These are phyloP conservation scores for Rhinoptilus africanus DNA, from an alignment of 2,113 vertebrate genomes.

Conservation along the genomic window DNA sequence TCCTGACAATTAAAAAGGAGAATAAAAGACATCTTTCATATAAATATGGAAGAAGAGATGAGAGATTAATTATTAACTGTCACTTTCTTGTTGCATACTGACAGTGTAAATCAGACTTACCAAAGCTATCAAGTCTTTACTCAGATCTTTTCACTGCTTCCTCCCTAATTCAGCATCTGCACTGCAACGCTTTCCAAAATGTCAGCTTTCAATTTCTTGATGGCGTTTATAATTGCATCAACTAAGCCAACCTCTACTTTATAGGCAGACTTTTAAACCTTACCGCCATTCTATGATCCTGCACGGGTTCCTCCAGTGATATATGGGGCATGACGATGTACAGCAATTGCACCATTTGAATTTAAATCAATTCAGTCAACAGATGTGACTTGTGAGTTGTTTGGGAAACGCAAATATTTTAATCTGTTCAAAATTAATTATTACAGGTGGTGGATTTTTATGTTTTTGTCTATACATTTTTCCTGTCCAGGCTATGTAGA, in stretches of 20 bases:
- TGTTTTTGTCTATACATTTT: neutral
- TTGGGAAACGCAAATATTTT: neutral
- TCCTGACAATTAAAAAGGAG: neutral
- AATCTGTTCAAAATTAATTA: neutral
- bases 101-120: neutral
- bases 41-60: neutral
- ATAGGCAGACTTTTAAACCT: neutral
- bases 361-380: neutral
- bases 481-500: neutral
- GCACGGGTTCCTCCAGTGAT: fast-evolving
- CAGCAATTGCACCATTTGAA: neutral
- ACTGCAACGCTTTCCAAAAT: neutral
- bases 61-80: slow-evolving; percentile 45
- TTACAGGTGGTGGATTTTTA: neutral
- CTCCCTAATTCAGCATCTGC: neutral
- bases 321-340: neutral
- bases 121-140: neutral
- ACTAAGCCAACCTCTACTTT: neutral
- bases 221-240: neutral
- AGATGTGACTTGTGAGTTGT: neutral
- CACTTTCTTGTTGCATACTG: neutral
- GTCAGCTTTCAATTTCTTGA: neutral
- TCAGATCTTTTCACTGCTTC: neutral
- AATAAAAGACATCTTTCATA: neutral
- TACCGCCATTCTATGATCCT: fast-evolving